Conservation (phyloP, 2,888 invertebrate genomes). For the Caenorhabditis sp. region DNA sequence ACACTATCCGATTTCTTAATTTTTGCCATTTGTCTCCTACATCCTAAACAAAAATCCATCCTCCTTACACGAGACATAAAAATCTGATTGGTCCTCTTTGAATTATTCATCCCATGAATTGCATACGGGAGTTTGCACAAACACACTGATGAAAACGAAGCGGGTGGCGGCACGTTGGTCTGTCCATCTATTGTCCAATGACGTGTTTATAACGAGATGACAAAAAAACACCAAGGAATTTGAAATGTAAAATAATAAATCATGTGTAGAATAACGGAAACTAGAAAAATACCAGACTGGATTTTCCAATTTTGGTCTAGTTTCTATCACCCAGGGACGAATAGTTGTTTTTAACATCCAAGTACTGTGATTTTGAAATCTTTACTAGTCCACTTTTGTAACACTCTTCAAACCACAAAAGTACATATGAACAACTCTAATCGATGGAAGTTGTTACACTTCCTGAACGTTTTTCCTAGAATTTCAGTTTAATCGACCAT, state of each 20-base stretch:
- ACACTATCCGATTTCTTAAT: conserved; percentile 62
- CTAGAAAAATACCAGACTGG: background rate
- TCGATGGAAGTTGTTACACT: background rate
- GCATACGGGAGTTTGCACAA: conserved; percentile 49
- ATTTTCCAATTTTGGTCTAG: background rate
- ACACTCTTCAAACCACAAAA: conserved; percentile 10
- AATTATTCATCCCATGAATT: conserved; percentile 40
- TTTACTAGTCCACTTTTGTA: too few species aligned
- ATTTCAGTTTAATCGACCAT: background rate
- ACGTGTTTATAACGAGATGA: conserved; percentile 24
- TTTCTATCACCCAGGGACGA: background rate
- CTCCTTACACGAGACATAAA: conserved; percentile 9
- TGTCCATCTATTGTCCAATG: conserved; percentile 54
- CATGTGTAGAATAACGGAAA: background rate
- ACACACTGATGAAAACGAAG: conserved; percentile 24
- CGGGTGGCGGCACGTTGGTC: conserved; percentile 18
- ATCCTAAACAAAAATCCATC: conserved; percentile 37
- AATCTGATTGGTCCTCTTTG: conserved; percentile 48
- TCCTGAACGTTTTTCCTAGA: background rate
- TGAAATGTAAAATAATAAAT: conserved; percentile 11
- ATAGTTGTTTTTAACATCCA: too few species aligned
- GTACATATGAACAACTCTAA: background rate
- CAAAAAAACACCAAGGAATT: conserved; percentile 20
- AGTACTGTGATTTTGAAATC: background rate
- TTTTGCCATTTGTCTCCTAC: conserved; percentile 36